Evolutionary conservation across 2,888 invertebrate species (phyloP).

Genomic region (Bedellia somnulentella): DNA sequence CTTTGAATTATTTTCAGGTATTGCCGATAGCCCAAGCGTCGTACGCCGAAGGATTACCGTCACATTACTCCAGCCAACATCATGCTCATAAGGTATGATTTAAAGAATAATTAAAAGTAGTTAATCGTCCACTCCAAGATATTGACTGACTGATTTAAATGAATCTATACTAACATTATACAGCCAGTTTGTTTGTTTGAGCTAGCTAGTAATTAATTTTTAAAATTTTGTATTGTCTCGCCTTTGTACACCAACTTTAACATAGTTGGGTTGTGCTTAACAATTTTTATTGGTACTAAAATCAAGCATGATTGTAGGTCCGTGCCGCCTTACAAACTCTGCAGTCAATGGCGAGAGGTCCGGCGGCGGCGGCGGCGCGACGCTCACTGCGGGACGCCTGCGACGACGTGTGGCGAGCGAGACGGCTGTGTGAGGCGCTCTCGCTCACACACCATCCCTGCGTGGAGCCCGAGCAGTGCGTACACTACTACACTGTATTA

Average conservation of each 20-base stretch:
- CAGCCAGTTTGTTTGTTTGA: too few species aligned
- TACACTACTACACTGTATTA: conserved; percentile 7
- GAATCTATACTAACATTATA: too few species aligned
- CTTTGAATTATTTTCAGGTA: conserved; percentile 54
- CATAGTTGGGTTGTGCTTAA: too few species aligned
- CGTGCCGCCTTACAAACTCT: conserved; percentile 82
- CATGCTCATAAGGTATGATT: conserved; percentile 79
- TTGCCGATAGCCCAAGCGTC: conserved; percentile 84
- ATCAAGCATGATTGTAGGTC: too few species aligned
- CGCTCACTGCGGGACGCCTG: conserved; percentile 77
- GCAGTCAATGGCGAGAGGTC: conserved; percentile 85
- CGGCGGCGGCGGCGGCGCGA: conserved; percentile 75
- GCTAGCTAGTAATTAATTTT: too few species aligned
- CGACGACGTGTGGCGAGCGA: conserved; percentile 77
- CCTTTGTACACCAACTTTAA: too few species aligned
- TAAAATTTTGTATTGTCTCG: too few species aligned
- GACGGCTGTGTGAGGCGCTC: conserved; percentile 86
- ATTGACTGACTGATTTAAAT: too few species aligned
- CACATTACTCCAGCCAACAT: conserved; percentile 81
- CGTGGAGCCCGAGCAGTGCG: conserved; percentile 71
- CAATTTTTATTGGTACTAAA: too few species aligned
- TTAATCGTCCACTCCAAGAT: too few species aligned
- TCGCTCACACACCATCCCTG: conserved; percentile 86
- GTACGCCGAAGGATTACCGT: conserved; percentile 83
- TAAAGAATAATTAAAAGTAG: too few species aligned